Percentiles rank a stretch among this genome's conserved stretches.
These are phyloP conservation scores for Etheostoma perlongum DNA, from an alignment of 2,797 vertebrate species.

Conservation along the genomic window DNA sequence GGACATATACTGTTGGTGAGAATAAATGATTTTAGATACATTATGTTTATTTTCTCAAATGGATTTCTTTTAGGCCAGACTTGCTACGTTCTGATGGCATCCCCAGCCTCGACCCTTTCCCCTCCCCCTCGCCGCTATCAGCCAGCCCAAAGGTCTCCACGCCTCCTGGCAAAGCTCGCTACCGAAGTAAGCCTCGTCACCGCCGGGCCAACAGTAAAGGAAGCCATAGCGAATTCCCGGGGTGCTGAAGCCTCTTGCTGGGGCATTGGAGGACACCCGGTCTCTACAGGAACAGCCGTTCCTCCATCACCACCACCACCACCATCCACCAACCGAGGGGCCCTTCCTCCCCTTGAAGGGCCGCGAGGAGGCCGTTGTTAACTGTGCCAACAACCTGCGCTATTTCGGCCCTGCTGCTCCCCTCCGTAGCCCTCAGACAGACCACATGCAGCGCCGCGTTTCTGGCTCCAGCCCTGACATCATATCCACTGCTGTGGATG, in stretches of 20 bases:
- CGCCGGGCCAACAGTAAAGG: slow-evolving; percentile 96
- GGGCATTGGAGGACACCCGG: slow-evolving; percentile 80
- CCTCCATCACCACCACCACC: slow-evolving; percentile 69
- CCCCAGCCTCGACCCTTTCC: slow-evolving; percentile 87
- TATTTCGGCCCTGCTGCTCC: slow-evolving; percentile 96
- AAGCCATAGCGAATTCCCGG: slow-evolving; percentile 93
- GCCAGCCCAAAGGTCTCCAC: slow-evolving; percentile 96
- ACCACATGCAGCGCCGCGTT: slow-evolving; percentile 90
- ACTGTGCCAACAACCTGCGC: slow-evolving; percentile 94
- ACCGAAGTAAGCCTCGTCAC: slow-evolving; percentile 96
- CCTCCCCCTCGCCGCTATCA: slow-evolving; percentile 90
- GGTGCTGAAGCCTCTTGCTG: slow-evolving; percentile 86
- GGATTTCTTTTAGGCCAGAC: slow-evolving; percentile 88
- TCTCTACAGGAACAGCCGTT: slow-evolving; percentile 77
- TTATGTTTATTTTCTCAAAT: slow-evolving; percentile 17
- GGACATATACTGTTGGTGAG: not conserved
- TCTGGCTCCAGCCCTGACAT: slow-evolving; percentile 94
- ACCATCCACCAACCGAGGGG: slow-evolving; percentile 66
- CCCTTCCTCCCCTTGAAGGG: slow-evolving; percentile 81
- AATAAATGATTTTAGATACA: not conserved
- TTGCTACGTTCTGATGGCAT: slow-evolving; percentile 95
- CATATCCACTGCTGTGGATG: slow-evolving; percentile 91
- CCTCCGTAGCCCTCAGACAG: slow-evolving; percentile 95
- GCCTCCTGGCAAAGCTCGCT: slow-evolving; percentile 91
- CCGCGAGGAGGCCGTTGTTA: slow-evolving; percentile 90